Evolutionary conservation across 2,888 invertebrate species (phyloP).

Genomic region (Drosophila bunnanda): DNA sequence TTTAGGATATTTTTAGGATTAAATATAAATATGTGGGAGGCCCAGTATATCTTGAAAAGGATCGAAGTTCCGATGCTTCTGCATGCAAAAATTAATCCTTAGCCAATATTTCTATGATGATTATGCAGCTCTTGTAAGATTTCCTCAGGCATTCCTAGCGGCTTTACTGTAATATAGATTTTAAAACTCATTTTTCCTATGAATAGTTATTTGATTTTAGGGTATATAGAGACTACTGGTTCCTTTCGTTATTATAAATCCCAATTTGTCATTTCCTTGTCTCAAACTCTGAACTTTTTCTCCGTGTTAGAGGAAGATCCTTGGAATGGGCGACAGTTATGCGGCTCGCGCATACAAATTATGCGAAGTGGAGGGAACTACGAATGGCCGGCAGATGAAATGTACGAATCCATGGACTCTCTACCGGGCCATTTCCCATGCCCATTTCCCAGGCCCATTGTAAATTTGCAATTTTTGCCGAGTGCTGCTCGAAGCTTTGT

Average conservation of each 20-base stretch:
- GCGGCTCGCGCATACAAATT: conserved; percentile 69
- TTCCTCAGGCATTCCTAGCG: background rate
- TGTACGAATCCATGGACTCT: conserved; percentile 41
- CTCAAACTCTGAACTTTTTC: conserved; percentile 4
- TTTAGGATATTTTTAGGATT: too few species aligned
- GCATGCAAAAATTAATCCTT: too few species aligned
- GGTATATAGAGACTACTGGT: background rate
- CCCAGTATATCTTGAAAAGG: background rate
- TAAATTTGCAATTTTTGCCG: conserved; percentile 76
- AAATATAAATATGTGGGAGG: background rate
- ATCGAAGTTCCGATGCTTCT: background rate
- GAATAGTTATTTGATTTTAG: background rate
- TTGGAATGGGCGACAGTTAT: conserved; percentile 47
- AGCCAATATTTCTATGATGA: background rate
- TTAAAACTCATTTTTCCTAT: background rate
- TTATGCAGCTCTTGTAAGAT: background rate
- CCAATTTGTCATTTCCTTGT: background rate
- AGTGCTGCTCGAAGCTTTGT: conserved; percentile 69
- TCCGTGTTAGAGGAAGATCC: conserved; percentile 1
- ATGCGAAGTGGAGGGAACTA: conserved; percentile 47
- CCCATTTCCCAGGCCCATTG: conserved; percentile 55
- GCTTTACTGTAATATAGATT: background rate
- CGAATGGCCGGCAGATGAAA: conserved; percentile 29
- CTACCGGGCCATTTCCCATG: conserved; percentile 15
- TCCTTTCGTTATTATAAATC: background rate